These are phyloP conservation scores for Epinephelus fuscoguttatus DNA, from an alignment of 2,113 vertebrate species.

Conservation along the genomic window DNA sequence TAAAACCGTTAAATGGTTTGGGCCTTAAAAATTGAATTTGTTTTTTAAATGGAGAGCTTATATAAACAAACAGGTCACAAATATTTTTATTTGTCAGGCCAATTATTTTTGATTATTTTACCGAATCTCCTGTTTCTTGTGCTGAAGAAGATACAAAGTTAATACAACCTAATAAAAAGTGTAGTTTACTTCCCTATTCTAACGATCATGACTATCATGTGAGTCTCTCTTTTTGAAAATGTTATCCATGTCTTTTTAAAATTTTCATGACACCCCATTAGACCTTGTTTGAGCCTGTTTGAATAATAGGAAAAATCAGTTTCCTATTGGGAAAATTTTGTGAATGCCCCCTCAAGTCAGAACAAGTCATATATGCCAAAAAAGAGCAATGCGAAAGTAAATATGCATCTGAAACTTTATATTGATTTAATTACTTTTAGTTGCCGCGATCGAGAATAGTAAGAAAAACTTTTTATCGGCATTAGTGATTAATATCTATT, in stretches of 20 bases:
- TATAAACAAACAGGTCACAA: background rate
- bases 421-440: too few species aligned
- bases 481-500: too few species aligned
- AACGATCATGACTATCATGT: background rate
- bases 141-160: background rate
- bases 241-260: background rate
- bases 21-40: background rate
- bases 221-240: background rate
- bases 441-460: too few species aligned
- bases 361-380: too few species aligned
- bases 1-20: background rate
- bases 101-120: background rate
- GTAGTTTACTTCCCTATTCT: background rate
- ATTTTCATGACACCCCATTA: background rate
- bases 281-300: background rate
- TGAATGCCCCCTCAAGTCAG: too few species aligned
- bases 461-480: too few species aligned
- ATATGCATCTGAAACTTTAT: too few species aligned
- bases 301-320: too few species aligned
- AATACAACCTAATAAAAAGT: background rate
- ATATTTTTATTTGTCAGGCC: background rate
- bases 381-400: too few species aligned
- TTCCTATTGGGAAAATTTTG: too few species aligned
- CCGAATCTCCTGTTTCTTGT: background rate
- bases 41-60: background rate